A percentile compares a stretch with the other conserved stretches of the same genome.
Evolutionary conservation across 2,113 vertebrate genomes (phyloP).

Genomic region (Corydoras maculifer): DNA sequence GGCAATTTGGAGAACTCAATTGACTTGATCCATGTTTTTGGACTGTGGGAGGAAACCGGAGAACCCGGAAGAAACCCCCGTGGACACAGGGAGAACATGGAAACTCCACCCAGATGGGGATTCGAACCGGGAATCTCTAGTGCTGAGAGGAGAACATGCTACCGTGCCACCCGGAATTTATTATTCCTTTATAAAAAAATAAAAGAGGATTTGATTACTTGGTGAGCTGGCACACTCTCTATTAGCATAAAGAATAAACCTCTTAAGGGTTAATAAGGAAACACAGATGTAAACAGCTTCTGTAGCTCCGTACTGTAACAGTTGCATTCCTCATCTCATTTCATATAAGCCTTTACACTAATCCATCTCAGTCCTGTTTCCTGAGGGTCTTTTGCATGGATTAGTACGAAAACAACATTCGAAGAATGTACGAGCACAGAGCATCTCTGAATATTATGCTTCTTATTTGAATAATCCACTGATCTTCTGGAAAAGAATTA

Average conservation of each 20-base stretch:
- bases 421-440: not conserved
- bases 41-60: too few species aligned
- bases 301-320: not conserved
- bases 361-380: not conserved
- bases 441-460: not conserved
- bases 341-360: not conserved
- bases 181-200: too few species aligned
- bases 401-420: not conserved
- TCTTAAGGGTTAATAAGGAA: not conserved
- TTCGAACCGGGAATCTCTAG: too few species aligned
- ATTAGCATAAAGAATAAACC: not conserved
- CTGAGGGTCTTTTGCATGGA: slow-evolving; percentile 2
- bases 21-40: too few species aligned
- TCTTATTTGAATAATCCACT: slow-evolving; percentile 9
- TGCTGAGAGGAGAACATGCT: too few species aligned
- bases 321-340: not conserved
- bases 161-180: too few species aligned
- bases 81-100: too few species aligned
- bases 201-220: too few species aligned
- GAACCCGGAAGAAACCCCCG: too few species aligned
- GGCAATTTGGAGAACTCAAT: too few species aligned
- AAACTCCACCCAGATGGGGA: too few species aligned
- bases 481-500: not conserved
- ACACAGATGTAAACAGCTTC: not conserved
- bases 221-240: not conserved